Conservation (phyloP, 2,888 invertebrate species). For the Nebria salina region DNA sequence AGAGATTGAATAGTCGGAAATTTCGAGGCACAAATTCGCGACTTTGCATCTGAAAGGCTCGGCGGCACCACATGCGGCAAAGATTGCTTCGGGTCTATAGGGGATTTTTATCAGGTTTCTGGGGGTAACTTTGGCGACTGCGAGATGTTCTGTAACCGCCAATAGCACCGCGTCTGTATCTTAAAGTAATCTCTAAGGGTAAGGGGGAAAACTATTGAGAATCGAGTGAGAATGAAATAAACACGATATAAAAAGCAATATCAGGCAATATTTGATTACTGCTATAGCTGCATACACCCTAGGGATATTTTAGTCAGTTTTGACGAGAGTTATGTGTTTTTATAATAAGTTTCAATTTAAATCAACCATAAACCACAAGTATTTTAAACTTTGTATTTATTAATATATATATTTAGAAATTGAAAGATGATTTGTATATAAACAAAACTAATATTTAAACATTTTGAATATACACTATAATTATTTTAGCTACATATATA, state of each 20-base stretch:
- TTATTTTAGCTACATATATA: too few relatives aligned
- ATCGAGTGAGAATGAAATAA: slow-evolving; percentile 1
- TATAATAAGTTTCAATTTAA: background rate
- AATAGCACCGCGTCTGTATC: background rate
- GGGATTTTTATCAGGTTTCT: slow-evolving; percentile 1
- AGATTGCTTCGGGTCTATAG: background rate
- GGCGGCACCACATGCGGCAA: background rate
- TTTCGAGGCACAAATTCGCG: background rate
- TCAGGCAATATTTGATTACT: background rate
- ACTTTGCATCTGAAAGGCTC: background rate
- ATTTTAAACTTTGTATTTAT: too few relatives aligned
- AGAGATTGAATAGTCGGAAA: background rate
- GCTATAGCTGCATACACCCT: background rate
- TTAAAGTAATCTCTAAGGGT: background rate
- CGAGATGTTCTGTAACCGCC: background rate
- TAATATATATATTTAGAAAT: too few relatives aligned
- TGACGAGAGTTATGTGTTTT: background rate
- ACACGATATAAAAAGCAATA: background rate
- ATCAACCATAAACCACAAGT: background rate
- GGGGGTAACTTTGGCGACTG: background rate
- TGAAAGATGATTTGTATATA: too few relatives aligned
- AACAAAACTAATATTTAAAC: too few relatives aligned
- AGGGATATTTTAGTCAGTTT: background rate
- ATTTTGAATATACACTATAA: too few relatives aligned
- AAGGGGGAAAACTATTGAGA: background rate